phyloP scores from a whole-genome alignment of 2,888 invertebrate species.

The Eristalis pertinax region DNA sequence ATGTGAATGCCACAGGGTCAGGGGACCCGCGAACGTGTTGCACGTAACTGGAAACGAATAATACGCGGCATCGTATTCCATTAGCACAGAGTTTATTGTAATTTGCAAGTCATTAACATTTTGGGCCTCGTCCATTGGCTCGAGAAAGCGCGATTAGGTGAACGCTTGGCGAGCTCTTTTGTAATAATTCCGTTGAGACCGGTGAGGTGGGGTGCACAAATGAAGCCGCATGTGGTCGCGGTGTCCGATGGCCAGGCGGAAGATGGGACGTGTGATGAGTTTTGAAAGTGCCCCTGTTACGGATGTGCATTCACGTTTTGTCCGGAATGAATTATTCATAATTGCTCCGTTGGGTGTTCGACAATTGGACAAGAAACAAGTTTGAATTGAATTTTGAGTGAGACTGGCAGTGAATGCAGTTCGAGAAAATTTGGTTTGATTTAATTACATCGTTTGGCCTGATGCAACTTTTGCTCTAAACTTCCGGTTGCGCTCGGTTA shows the following conservation, averaged over 20 bases:
- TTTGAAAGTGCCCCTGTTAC: constrained; percentile 14
- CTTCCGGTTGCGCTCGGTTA: background rate
- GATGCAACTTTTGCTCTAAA: background rate
- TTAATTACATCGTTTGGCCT: background rate
- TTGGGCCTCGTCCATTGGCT: constrained; percentile 53
- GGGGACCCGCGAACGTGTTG: constrained; percentile 2
- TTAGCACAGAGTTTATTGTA: constrained; percentile 51
- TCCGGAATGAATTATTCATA: constrained; percentile 42
- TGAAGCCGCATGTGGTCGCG: constrained; percentile 1
- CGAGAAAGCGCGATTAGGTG: constrained; percentile 31
- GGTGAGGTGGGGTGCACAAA: constrained; percentile 13
- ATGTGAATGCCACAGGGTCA: constrained; percentile 32
- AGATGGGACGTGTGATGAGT: constrained; percentile 41
- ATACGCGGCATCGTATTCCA: constrained; percentile 49
- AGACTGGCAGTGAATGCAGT: background rate
- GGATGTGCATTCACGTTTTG: constrained; percentile 13
- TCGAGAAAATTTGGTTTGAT: background rate
- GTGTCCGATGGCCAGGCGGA: constrained; percentile 9
- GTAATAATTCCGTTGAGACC: constrained; percentile 36
- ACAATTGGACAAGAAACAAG: background rate
- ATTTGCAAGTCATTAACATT: constrained; percentile 66
- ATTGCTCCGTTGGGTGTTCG: background rate
- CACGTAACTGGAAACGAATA: constrained; percentile 48
- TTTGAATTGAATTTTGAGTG: background rate
- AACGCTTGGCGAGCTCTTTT: constrained; percentile 29